Evolutionary conservation across 1,140 invertebrate species (phyloP).

Genomic region (Pseudoatta argentina): DNA sequence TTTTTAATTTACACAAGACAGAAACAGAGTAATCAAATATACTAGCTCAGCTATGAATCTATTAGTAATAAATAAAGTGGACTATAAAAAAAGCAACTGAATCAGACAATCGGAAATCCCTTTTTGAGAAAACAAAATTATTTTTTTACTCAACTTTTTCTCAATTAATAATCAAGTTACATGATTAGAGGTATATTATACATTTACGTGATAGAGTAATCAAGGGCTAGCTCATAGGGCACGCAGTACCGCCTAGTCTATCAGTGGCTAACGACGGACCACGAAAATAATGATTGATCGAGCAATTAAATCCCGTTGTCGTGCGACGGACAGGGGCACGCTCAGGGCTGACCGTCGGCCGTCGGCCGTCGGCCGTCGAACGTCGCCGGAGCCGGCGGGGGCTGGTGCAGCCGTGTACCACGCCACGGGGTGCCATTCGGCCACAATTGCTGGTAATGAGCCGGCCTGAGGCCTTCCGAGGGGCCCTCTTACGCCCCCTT

Average conservation of each 20-base stretch:
- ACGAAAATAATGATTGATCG: constrained; percentile 85
- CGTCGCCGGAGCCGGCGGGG: constrained; percentile 66
- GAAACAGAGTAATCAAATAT: background rate
- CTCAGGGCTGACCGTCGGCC: constrained; percentile 55
- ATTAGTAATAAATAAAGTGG: too few species aligned
- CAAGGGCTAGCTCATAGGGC: constrained; percentile 29
- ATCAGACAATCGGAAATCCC: background rate
- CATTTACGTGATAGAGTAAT: background rate
- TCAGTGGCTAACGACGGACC: constrained; percentile 65
- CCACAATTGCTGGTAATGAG: constrained; percentile 86
- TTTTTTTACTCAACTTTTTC: background rate
- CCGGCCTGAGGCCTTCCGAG: constrained; percentile 78
- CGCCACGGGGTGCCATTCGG: constrained; percentile 80
- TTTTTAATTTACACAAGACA: background rate
- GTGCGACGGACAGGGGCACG: constrained; percentile 76
- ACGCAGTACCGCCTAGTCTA: constrained; percentile 40
- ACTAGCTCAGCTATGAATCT: background rate
- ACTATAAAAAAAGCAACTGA: background rate
- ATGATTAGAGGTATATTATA: background rate
- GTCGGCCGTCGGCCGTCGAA: constrained; percentile 56
- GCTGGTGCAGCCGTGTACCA: constrained; percentile 74
- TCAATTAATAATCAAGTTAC: background rate
- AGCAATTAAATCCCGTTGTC: constrained; percentile 86
- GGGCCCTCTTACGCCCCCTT: constrained; percentile 73
- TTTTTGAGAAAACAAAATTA: background rate